Evolutionary conservation across 1,140 invertebrate genomes (phyloP), one percentile per base, ranked within the genome.

Genomic region (Manduca sexta): DNA sequence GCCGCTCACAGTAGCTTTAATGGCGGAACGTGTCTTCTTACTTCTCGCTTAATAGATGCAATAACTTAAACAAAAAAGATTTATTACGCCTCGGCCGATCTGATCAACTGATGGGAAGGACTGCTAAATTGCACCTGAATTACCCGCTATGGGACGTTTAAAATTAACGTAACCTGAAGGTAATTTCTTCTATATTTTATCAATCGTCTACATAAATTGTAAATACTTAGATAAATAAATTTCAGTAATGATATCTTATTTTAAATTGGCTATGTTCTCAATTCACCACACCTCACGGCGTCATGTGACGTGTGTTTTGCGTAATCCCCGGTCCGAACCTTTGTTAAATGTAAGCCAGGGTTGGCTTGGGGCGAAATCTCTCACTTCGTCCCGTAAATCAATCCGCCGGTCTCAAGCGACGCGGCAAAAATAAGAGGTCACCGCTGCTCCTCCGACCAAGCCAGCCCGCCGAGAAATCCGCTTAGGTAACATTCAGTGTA

Each of bases 11-110:
- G 60, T 62, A 50, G 55, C 67, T 72, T 72, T 82, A 82, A 84
- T 84, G 72, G 76, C 60, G 45, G 75, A 74, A 82, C 81, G 81
- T 82, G 78, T 84, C 80, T 79, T 74, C 78, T 74, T 75, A 72
- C 71, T 79, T 74, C 62, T 59, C 62, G 61, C 71, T 84, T 84
- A 82, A 84, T 76, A 77, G 80, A 72, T 80, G 74, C 79, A 78
- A 84, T 84, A 84, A 84, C 69, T 84, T 84, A 76, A 69, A 71
- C 59, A 78, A 77, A 79, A 73, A 61, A 71, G 67, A 74, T 72
- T 69, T 67, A 71, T 72, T 69, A 68, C 61, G 49, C 51, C 43
- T 31, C 42, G 42, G 21, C 44, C 46, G 38, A 55, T 60, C 50
- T 52, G 41, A 47, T 46, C 51, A 52, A 52, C 48, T 39, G 45